Base-by-base conservation (phyloP, 2,888 invertebrate species). In the Lasioglossum villosulum region DNA sequence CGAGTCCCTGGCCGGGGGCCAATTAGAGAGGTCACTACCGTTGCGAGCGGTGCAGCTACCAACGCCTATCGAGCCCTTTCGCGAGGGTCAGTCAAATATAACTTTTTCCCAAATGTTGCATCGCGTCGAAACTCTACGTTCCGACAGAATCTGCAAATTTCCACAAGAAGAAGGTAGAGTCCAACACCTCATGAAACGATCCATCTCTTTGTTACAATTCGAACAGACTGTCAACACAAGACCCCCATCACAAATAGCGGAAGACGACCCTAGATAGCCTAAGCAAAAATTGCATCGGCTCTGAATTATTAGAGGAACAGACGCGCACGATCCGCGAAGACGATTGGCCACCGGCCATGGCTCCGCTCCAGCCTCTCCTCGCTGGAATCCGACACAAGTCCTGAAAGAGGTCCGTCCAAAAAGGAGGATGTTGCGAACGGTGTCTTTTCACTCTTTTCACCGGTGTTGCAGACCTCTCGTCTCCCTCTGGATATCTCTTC, bases 271-370 rank as follows among this genome's bases (percentile, higher is more conserved):
- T 23, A 45, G 76, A 80, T 77, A 74, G 73, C 30, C 73, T 45
- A 23, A 27, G 66, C 42, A 74, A 80, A 88, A 86, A 86, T 84
- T 82, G 42, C 83, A 79, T 70, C 83, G 82, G 71, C 79, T 83
- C 81, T 76, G 83, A 85, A 86, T 89, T 88, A 88, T 90, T 81
- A 77, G 59, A 59, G 27, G 71, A 59, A 75, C 74, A 23, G 76
- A 75, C 80, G 75, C 76, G 81, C 80, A 74, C 74, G 79, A 83
- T 82, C 83, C 70, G 78, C 82, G 82, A 80, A 74, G 82, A 85
- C 42, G 73, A 75, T 93, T 93, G 93, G 93, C 91, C 82, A 70
- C 23, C 63, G 86, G 87, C 90, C 91, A 88, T 92, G 92, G 93
- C 91, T 84, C 14, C n/a, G 75, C 73, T 91, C 93, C 93, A 93